Evolutionary conservation across 1,140 invertebrate species (phyloP).

Genomic region (Brachionus asplanchnoidis): DNA sequence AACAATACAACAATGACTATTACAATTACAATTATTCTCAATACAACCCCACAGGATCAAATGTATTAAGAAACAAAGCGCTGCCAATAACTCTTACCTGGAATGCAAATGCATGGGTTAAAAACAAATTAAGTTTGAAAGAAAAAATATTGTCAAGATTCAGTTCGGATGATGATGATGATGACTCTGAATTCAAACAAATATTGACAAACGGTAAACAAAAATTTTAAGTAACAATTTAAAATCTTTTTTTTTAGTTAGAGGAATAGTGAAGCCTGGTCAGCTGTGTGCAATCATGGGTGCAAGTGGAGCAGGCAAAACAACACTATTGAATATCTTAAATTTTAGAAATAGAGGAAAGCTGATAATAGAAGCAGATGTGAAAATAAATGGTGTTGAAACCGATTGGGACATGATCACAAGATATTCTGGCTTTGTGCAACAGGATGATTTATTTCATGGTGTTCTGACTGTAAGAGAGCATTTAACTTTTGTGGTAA

Average conservation of each 20-base stretch:
- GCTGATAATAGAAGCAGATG: conserved; percentile 68
- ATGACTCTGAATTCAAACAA: conserved; percentile 12
- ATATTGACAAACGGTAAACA: conserved; percentile 9
- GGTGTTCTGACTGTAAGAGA: conserved; percentile 62
- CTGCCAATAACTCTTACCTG: background rate
- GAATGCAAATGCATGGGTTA: conserved; percentile 14
- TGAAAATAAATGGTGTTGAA: conserved; percentile 54
- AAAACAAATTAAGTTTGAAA: background rate
- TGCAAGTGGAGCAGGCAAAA: conserved; percentile 80
- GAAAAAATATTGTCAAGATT: background rate
- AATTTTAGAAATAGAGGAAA: conserved; percentile 71
- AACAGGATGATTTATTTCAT: conserved; percentile 69
- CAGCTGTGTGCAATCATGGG: conserved; percentile 87
- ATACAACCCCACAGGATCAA: background rate
- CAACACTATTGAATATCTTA: conserved; percentile 82
- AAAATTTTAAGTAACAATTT: background rate
- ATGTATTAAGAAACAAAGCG: background rate
- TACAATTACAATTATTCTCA: background rate
- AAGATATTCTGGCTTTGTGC: conserved; percentile 84
- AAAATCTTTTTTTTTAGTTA: conserved; percentile 59
- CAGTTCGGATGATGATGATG: background rate
- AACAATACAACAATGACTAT: background rate
- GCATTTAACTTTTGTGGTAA: conserved; percentile 58
- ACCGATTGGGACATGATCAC: conserved; percentile 60
- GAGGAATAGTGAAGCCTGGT: conserved; percentile 77